phyloP scores from a whole-genome alignment of 2,888 invertebrate species.

The Rhingia campestris region DNA sequence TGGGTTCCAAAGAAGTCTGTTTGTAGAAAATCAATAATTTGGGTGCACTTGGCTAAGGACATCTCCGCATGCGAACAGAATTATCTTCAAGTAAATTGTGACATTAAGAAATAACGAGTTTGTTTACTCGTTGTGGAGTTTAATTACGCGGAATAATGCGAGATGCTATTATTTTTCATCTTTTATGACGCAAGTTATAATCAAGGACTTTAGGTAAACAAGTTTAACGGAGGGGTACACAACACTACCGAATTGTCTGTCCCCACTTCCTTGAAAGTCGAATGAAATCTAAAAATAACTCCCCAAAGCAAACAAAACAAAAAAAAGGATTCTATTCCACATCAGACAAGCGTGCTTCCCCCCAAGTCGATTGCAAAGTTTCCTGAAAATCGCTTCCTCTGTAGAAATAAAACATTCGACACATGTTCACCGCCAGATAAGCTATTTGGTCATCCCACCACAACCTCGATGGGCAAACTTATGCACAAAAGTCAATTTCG shows the following conservation, averaged over 20 bases:
- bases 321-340: not conserved
- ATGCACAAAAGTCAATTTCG: constrained; percentile 49
- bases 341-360: not conserved
- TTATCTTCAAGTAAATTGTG: no score
- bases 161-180: no score
- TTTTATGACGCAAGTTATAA: no score
- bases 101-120: no score
- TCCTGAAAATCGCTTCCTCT: constrained; percentile 22
- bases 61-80: no score
- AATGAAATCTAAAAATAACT: not conserved
- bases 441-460: constrained; percentile 32
- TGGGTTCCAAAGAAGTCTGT: no score
- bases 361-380: not conserved
- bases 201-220: no score
- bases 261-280: not conserved
- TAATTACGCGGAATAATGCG: no score
- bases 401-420: constrained; percentile 3
- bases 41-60: no score
- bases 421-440: constrained; percentile 47
- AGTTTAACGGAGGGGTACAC: no score
- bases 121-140: no score
- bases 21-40: no score
- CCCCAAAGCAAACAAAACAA: not conserved
- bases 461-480: constrained; percentile 48
- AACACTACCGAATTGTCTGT: not conserved